Conservation (phyloP, 2,113 vertebrate genomes). For the Hemibagrus wyckioides region DNA sequence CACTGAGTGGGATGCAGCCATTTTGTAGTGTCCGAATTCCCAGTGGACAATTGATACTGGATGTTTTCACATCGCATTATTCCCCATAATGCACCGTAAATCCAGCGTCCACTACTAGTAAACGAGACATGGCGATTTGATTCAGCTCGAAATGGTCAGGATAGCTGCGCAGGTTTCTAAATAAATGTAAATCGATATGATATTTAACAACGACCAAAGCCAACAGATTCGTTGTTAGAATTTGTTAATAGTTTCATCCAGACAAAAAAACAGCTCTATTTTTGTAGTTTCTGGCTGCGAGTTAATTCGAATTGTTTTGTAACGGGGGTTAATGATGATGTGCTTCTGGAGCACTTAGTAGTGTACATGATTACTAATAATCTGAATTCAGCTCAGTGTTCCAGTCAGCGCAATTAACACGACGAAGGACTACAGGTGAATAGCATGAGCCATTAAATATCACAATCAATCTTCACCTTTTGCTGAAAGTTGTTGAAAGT, state of each 20-base stretch:
- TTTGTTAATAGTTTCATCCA: not conserved
- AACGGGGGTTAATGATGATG: not conserved
- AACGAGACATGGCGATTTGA: not conserved
- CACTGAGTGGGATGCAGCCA: not conserved
- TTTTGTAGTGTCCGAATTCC: not conserved
- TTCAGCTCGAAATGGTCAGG: not conserved
- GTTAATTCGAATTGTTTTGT: not conserved
- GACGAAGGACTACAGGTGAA: not conserved
- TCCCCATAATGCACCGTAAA: not conserved
- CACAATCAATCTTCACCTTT: not conserved
- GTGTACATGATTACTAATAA: not conserved
- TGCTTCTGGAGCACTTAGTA: not conserved
- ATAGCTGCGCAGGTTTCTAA: not conserved
- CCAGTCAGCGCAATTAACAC: not conserved
- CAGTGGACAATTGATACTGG: not conserved
- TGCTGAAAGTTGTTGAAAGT: not conserved
- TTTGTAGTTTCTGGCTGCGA: not conserved
- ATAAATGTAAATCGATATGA: not conserved
- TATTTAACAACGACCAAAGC: not conserved
- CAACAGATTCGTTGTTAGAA: not conserved
- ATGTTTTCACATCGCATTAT: not conserved
- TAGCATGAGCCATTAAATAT: no score
- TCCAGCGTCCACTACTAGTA: not conserved
- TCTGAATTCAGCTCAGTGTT: not conserved
- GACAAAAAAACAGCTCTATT: not conserved